Evolutionary conservation across 2,797 vertebrate genomes (phyloP).

Genomic region (Anisognathus igniventris): DNA sequence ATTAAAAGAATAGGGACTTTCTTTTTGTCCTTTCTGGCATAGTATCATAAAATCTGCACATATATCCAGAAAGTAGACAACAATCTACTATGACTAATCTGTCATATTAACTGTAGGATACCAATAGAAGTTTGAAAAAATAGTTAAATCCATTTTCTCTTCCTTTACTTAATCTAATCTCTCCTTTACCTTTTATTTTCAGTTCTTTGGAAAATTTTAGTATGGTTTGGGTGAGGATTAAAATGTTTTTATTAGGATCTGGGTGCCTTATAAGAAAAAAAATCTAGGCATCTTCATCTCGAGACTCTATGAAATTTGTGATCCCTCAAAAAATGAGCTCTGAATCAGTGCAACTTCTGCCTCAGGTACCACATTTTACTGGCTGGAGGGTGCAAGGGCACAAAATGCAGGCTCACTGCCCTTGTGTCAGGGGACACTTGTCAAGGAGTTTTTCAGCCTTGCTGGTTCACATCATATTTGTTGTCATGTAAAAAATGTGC

Average conservation of each 20-base stretch:
- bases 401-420: neutral
- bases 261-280: neutral
- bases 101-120: neutral
- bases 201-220: neutral
- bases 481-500: neutral
- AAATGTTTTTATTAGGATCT: neutral
- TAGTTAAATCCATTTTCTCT: neutral
- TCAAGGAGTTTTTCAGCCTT: neutral
- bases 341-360: neutral
- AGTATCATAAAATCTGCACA: neutral
- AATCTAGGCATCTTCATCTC: neutral
- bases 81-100: neutral
- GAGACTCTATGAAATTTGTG: neutral
- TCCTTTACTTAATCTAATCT: neutral
- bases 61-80: neutral
- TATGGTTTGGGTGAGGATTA: neutral
- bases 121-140: neutral
- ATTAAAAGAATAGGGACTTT: neutral
- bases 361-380: neutral
- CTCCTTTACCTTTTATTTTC: neutral
- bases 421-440: neutral
- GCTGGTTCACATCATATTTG: neutral
- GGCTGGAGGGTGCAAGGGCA: neutral
- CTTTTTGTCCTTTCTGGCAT: neutral
- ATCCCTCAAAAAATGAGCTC: neutral